A percentile compares a stretch with the other conserved stretches of the same genome.
Evolutionary conservation across 2,888 invertebrate genomes (phyloP).

Genomic region (Cerceris ruficornis): DNA sequence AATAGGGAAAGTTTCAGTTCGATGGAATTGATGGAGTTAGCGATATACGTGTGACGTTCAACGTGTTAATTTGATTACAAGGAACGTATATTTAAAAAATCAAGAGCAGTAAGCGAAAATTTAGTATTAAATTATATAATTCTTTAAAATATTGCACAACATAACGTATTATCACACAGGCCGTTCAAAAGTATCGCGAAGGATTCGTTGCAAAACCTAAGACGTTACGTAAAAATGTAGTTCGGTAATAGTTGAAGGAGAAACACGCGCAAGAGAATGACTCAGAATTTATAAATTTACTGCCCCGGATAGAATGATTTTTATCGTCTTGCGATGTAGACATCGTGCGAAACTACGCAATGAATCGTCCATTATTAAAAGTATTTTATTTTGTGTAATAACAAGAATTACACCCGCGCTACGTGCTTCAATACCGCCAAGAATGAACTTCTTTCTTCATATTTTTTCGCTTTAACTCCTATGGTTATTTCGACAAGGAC

Average conservation of each 20-base stretch:
- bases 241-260: slow-evolving; percentile 23
- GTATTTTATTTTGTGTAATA: too few species aligned
- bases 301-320: slow-evolving; percentile 22
- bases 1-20: too few species aligned
- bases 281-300: slow-evolving; percentile 31
- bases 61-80: too few species aligned
- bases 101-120: background rate
- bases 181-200: background rate
- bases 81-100: too few species aligned
- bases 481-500: too few species aligned
- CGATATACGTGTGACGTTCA: too few species aligned
- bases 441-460: too few species aligned
- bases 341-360: slow-evolving; percentile 8
- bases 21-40: too few species aligned
- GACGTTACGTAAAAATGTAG: slow-evolving; percentile 21
- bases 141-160: background rate
- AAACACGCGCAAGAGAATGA: slow-evolving; percentile 22
- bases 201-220: slow-evolving; percentile 7
- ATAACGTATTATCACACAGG: background rate
- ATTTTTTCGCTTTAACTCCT: too few species aligned
- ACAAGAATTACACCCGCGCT: too few species aligned
- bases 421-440: too few species aligned
- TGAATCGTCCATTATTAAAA: too few species aligned
- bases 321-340: slow-evolving; percentile 16
- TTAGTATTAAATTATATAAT: slow-evolving; percentile 6